Conservation (phyloP, 2,797 vertebrate species). For the Peromyscus eremicus region DNA sequence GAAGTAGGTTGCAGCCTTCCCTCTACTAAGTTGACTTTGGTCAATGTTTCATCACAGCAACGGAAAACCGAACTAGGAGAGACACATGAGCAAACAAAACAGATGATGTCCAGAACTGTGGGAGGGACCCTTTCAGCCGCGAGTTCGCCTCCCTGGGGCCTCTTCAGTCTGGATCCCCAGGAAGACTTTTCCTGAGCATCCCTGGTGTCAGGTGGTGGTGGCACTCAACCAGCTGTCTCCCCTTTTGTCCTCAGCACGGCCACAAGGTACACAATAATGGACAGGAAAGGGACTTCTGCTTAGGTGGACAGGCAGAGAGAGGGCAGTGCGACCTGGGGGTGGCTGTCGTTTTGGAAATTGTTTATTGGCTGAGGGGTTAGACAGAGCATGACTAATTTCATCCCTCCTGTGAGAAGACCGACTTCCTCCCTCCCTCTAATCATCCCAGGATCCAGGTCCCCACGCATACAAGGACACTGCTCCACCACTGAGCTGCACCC, state of each 20-base stretch:
- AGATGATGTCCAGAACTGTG: neutral
- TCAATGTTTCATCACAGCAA: neutral
- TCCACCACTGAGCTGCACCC: neutral
- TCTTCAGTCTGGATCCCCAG: neutral
- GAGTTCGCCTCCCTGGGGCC: neutral
- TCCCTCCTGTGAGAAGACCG: neutral
- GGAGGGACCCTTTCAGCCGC: neutral
- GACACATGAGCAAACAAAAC: neutral
- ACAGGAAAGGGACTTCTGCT: too few species aligned
- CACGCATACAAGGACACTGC: neutral
- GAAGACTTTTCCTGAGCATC: neutral
- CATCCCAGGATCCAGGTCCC: neutral
- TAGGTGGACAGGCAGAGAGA: neutral
- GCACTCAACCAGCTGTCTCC: too few species aligned
- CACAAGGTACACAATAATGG: neutral
- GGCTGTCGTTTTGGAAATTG: accelerated
- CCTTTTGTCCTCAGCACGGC: neutral
- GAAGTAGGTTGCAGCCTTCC: neutral
- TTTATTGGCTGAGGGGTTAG: neutral
- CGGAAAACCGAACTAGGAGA: neutral
- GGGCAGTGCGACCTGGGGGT: neutral
- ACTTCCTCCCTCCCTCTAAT: neutral
- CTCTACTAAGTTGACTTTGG: neutral
- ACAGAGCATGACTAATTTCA: accelerated
- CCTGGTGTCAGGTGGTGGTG: accelerated